These are phyloP conservation scores for Caerostris darwini DNA, from an alignment of 1,140 invertebrate genomes.

Conservation along the genomic window DNA sequence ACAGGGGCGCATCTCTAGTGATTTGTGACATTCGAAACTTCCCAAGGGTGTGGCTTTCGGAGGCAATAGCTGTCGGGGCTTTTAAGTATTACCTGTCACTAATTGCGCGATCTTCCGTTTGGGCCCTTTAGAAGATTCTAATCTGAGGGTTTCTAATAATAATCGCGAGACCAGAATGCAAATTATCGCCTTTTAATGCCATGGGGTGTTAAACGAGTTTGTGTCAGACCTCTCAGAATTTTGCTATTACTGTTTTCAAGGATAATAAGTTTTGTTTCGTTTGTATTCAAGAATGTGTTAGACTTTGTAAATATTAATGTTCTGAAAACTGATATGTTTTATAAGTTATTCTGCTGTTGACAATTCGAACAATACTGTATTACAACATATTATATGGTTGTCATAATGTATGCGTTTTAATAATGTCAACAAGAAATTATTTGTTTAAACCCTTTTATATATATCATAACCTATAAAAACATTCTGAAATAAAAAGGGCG, in stretches of 20 bases:
- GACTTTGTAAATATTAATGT: too few relatives aligned
- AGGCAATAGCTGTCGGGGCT: not conserved
- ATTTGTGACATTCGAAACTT: conserved; percentile 14
- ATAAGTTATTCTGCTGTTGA: too few relatives aligned
- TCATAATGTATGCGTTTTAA: too few relatives aligned
- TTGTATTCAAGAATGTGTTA: too few relatives aligned
- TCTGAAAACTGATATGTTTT: too few relatives aligned
- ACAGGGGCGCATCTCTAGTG: not conserved
- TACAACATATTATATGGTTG: too few relatives aligned
- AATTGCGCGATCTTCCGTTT: not conserved
- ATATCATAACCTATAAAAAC: too few relatives aligned
- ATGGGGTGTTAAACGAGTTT: not conserved
- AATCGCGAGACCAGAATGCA: not conserved
- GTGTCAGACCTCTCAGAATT: not conserved
- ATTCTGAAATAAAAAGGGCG: too few relatives aligned
- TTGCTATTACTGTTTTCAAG: not conserved
- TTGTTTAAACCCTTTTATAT: too few relatives aligned
- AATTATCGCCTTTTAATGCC: not conserved
- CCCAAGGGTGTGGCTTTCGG: not conserved
- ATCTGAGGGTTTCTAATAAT: not conserved
- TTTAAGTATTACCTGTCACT: conserved; percentile 11
- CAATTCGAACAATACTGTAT: too few relatives aligned
- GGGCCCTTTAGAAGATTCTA: not conserved
- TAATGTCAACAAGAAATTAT: too few relatives aligned
- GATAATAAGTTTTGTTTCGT: not conserved